These are phyloP conservation scores for Porites lobata DNA, from an alignment of 92 coral and sea anemone species.

Conservation along the genomic window DNA sequence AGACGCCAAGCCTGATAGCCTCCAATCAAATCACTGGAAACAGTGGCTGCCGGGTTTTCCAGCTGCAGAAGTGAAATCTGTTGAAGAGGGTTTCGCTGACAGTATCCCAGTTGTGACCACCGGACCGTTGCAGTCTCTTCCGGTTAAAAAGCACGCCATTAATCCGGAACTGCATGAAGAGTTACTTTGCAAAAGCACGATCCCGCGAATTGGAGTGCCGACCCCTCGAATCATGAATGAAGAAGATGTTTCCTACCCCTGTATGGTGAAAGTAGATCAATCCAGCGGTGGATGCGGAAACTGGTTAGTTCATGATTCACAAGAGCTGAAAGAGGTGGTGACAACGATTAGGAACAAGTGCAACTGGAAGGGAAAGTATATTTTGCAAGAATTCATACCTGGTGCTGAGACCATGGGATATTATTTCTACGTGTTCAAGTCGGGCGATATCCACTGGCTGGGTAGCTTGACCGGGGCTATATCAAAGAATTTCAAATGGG, in stretches of 20 bases:
- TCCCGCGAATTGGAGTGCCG: background rate
- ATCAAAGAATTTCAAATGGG: background rate
- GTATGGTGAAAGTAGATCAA: background rate
- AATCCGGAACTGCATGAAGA: background rate
- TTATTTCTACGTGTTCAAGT: too few species aligned
- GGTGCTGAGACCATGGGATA: background rate
- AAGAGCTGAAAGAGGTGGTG: background rate
- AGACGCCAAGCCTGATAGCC: background rate
- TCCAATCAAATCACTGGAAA: conserved; percentile 4
- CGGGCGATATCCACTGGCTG: background rate
- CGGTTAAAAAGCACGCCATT: background rate
- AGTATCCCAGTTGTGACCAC: background rate
- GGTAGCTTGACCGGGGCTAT: background rate
- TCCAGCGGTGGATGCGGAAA: background rate
- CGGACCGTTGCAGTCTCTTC: background rate
- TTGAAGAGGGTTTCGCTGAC: background rate
- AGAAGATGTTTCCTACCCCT: background rate
- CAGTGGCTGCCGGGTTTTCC: conserved; percentile 13
- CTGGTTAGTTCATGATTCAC: background rate
- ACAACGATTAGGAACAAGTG: background rate
- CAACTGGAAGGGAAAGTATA: background rate
- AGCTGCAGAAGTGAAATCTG: background rate
- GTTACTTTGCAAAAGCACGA: background rate
- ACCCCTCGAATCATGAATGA: background rate
- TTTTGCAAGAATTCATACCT: conserved; percentile 1